Base-by-base conservation (phyloP, 2,797 vertebrate genomes). In the Trichosurus vulpecula region DNA sequence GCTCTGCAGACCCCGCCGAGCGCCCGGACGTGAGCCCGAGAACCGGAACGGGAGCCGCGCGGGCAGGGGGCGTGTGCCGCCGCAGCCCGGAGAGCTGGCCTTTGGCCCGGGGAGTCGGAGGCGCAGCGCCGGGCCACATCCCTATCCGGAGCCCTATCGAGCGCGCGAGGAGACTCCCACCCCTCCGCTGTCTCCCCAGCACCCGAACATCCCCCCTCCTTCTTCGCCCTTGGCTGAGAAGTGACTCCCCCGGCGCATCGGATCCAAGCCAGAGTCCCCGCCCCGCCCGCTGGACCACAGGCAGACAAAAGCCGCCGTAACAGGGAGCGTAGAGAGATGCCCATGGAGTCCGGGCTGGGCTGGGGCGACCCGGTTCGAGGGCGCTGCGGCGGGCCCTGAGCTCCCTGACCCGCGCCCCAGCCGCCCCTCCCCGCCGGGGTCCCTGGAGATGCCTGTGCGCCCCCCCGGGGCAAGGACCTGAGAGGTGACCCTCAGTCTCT, bases 401-500 rank as follows among this genome's bases (percentile, higher is more conserved):
- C 96, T 94, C 52, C 41, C 96, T 96, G 97, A 97, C 97, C 97
- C 96, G 96, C 94, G 97, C 97, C 58, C 58, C 31, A 61, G 58
- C 58, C 30, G 3, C 57, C 9, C 13, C 54, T 61, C 91, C 8
- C 4, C 0, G 90, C 93, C 93, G 47, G 29, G 22, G 27, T 9
- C 19, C 35, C 19, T n/a, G 2, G 54, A 27, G 47, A 89, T 52
- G 61, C 61, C 61, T 35, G 53, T 61, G 22, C 47, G 57, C n/a
- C 51, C 35, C 53, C 51, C 2, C 6, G 92, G 22, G 52, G 35
- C 29, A n/a, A 90, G 87, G 87, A 90, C 87, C 87, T 90, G 87
- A 90, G 41, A 47, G 22, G 8, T 90, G 87, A 90, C 51, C 87
- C 58, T 14, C 58, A 16, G 13, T 6, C 31, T 66, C 31, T 66